Conservation (phyloP, 2,797 vertebrate genomes). For the Epinephelus malabaricus region DNA sequence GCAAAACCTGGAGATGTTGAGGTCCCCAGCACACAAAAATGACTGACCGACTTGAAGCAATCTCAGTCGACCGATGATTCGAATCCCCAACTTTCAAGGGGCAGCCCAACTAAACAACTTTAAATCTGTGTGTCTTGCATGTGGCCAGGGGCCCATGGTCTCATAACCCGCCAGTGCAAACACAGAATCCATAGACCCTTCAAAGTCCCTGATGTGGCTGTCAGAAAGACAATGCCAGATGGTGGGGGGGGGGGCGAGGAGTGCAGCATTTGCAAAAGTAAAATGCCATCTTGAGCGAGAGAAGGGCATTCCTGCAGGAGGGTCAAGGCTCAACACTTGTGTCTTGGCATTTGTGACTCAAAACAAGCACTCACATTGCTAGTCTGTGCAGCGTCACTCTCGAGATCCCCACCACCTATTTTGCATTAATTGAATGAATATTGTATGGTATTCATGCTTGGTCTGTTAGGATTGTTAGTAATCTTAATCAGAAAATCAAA, state of each 20-base stretch:
- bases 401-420: conserved; percentile 48
- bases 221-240: conserved; percentile 73
- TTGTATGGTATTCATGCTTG: conserved; percentile 65
- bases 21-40: no score
- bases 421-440: conserved; percentile 81
- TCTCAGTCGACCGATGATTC: no score
- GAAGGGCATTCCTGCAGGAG: conserved; percentile 77
- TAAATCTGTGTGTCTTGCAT: no score
- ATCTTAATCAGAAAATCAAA: conserved; percentile 86
- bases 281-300: conserved; percentile 79
- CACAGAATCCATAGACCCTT: conserved; percentile 38
- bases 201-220: conserved; percentile 35
- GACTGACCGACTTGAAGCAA: no score
- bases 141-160: no score
- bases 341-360: conserved; percentile 74
- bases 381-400: conserved; percentile 60
- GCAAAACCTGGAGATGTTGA: no score
- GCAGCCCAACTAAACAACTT: no score
- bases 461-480: conserved; percentile 77
- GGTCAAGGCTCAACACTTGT: conserved; percentile 65
- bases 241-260: conserved; percentile 54
- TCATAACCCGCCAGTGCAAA: no score
- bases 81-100: no score
- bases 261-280: conserved; percentile 75
- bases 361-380: conserved; percentile 68